Evolutionary conservation across 30 jellyfish, hydroid and myxozoan genomes (phyloP).

Genomic region (Pelagia noctiluca): DNA sequence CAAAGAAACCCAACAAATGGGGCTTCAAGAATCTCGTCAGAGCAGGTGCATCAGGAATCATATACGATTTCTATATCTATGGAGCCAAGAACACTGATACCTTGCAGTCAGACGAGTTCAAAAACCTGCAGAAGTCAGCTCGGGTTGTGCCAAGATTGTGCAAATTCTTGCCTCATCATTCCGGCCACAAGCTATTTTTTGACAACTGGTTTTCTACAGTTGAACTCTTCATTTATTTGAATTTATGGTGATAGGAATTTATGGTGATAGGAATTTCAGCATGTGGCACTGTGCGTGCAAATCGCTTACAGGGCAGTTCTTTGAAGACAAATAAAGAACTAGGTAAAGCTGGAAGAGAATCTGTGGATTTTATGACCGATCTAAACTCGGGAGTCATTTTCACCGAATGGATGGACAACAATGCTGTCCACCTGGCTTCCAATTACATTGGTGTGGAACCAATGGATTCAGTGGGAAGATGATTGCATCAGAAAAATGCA

Average conservation of each 20-base stretch:
- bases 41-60: no score
- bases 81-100: no score
- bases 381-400: conserved; percentile 63
- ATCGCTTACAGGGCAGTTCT: conserved; percentile 70
- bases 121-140: no score
- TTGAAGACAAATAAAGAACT: conserved; percentile 62
- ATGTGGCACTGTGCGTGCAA: conserved; percentile 69
- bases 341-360: conserved; percentile 63
- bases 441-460: conserved; percentile 77
- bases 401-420: conserved; percentile 74
- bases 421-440: conserved; percentile 63
- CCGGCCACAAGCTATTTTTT: no score
- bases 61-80: no score
- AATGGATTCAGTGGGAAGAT: conserved; percentile 44
- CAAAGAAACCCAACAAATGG: no score
- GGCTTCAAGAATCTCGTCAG: no score
- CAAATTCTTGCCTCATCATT: no score
- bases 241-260: no score
- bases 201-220: conserved; percentile 65
- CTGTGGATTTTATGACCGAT: conserved; percentile 55
- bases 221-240: conserved; percentile 45
- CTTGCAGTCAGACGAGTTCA: no score
- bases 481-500: conserved; percentile 36
- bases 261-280: conserved; percentile 51
- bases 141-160: no score